A percentile compares a stretch with the other conserved stretches of the same genome.
Evolutionary conservation across 1,140 invertebrate genomes (phyloP).

Genomic region (Venturia canescens): DNA sequence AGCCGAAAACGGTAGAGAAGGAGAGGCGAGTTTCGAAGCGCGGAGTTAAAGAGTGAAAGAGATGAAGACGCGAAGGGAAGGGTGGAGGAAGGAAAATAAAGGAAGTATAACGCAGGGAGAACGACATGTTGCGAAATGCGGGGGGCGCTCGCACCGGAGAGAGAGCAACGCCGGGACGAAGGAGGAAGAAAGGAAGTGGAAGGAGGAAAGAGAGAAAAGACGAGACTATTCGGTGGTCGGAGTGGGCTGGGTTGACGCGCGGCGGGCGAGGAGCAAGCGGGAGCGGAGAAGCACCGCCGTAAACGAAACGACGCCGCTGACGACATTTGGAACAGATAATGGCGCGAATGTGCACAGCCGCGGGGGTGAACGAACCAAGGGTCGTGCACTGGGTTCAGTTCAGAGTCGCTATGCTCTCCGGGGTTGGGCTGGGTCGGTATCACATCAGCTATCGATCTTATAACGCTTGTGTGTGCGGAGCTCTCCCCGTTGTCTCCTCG

Average conservation of each 20-base stretch:
- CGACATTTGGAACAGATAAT: slow-evolving; percentile 77
- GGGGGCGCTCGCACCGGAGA: slow-evolving; percentile 30
- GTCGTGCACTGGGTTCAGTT: slow-evolving; percentile 65
- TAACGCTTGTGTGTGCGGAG: slow-evolving; percentile 54
- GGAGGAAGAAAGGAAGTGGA: neutral
- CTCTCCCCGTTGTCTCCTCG: slow-evolving; percentile 53
- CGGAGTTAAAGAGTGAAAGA: slow-evolving; percentile 35
- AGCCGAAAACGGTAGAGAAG: neutral
- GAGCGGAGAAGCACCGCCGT: slow-evolving; percentile 57
- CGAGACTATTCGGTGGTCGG: slow-evolving; percentile 36
- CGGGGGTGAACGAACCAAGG: slow-evolving; percentile 76
- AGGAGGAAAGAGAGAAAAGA: neutral
- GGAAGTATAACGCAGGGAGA: neutral
- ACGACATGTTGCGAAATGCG: slow-evolving; percentile 6
- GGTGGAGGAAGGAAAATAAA: neutral
- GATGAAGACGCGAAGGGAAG: slow-evolving; percentile 40
- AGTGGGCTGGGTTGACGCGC: slow-evolving; percentile 45
- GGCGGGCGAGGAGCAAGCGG: slow-evolving; percentile 31
- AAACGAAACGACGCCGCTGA: slow-evolving; percentile 75
- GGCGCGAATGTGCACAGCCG: slow-evolving; percentile 72
- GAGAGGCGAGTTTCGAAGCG: neutral
- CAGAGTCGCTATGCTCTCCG: slow-evolving; percentile 48
- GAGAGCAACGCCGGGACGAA: slow-evolving; percentile 39
- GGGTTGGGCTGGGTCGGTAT: slow-evolving; percentile 59
- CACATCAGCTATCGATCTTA: slow-evolving; percentile 63